A percentile compares a stretch with the other conserved stretches of the same genome.
These are phyloP conservation scores for Schizaphis graminum DNA, from an alignment of 2,888 invertebrate genomes.

Conservation along the genomic window DNA sequence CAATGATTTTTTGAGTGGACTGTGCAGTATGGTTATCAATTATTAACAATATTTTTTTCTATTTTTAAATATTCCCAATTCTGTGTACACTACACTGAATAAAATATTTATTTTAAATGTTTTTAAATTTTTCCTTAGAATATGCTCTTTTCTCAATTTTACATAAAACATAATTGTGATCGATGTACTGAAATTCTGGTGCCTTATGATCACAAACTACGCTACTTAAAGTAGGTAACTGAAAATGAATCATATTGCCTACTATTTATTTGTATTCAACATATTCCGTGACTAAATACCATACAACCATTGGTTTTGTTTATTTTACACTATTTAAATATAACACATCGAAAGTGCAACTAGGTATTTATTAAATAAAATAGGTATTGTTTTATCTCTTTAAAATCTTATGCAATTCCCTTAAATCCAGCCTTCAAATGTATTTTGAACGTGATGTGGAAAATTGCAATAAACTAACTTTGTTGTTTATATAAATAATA, in stretches of 20 bases:
- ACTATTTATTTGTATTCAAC: neutral
- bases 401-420: neutral
- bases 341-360: neutral
- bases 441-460: neutral
- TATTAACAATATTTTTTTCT: neutral
- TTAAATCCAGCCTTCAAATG: neutral
- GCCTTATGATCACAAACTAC: neutral
- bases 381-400: neutral
- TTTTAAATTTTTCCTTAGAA: neutral
- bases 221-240: neutral
- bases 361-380: neutral
- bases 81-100: neutral
- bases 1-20: neutral
- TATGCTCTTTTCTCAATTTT: neutral
- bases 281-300: neutral
- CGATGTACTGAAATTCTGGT: neutral
- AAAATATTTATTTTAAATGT: neutral
- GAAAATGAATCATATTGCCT: neutral
- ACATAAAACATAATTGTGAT: neutral
- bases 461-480: neutral
- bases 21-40: neutral
- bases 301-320: neutral
- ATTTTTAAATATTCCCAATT: neutral
- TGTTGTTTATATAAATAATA: slow-evolving; percentile 32
- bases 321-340: neutral